phyloP scores from a whole-genome alignment of 2,113 vertebrate species.

The Aix galericulata region DNA sequence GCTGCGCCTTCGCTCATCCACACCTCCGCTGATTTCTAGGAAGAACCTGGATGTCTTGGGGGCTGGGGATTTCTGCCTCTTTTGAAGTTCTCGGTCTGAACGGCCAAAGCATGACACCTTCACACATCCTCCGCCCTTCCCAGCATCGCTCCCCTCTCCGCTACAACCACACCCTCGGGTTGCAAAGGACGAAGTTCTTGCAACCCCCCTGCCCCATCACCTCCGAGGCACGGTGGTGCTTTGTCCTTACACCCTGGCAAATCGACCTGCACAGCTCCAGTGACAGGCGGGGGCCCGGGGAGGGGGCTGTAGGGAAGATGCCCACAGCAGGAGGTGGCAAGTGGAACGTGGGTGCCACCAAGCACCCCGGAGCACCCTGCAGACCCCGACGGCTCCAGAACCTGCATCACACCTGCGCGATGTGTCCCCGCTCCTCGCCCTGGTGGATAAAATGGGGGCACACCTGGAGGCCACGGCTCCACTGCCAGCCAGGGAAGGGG shows the following conservation, averaged over 20 bases:
- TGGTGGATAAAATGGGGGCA: background rate
- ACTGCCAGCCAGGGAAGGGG: background rate
- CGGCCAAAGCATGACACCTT: fast-evolving
- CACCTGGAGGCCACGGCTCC: background rate
- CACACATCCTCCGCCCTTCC: background rate
- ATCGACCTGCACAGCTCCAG: fast-evolving
- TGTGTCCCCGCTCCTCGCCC: background rate
- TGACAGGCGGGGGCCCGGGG: fast-evolving
- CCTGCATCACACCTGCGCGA: background rate
- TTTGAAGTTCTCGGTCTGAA: background rate
- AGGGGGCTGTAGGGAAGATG: background rate
- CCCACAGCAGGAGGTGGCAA: background rate
- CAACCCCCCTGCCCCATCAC: background rate
- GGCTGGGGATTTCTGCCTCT: background rate
- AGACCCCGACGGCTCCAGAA: background rate
- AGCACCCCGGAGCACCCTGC: fast-evolving
- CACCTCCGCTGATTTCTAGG: background rate
- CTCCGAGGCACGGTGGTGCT: background rate
- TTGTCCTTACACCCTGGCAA: background rate
- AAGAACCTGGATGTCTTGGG: fast-evolving
- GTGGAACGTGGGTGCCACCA: background rate
- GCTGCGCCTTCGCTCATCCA: fast-evolving
- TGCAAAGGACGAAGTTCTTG: background rate
- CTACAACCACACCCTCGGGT: background rate
- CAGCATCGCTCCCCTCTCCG: background rate